phyloP scores from a whole-genome alignment of 1,140 invertebrate genomes.

The Aphis gossypii region DNA sequence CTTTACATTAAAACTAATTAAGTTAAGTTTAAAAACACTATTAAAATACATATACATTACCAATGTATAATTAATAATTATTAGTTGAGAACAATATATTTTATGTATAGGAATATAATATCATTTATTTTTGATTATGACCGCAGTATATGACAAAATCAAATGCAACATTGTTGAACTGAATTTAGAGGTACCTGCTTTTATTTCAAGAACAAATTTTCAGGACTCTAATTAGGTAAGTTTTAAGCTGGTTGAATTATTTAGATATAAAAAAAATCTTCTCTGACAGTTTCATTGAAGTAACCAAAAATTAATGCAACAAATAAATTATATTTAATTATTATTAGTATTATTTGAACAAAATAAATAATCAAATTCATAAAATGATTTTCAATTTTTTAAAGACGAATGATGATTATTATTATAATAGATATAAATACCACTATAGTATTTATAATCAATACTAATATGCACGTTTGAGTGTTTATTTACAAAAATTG shows the following conservation, averaged over 20 bases:
- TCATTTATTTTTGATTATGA: not conserved
- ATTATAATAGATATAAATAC: not conserved
- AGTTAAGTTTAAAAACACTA: not conserved
- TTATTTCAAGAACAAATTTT: not conserved
- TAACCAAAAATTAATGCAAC: not conserved
- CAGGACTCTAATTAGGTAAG: not conserved
- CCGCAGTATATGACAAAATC: not conserved
- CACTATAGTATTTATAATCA: too few relatives aligned
- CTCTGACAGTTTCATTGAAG: not conserved
- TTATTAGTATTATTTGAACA: not conserved
- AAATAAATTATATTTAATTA: not conserved
- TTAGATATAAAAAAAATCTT: not conserved
- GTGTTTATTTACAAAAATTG: not conserved
- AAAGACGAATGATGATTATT: not conserved
- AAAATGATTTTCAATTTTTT: not conserved
- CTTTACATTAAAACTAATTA: not conserved
- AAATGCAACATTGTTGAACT: not conserved
- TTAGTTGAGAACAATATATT: not conserved
- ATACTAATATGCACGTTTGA: too few relatives aligned
- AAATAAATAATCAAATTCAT: not conserved
- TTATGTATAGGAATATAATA: not conserved
- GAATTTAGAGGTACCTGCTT: not conserved
- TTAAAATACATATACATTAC: not conserved
- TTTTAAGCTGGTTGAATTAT: not conserved
- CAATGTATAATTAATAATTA: not conserved